Conservation (phyloP, 1,140 invertebrate genomes). For the Teleopsis dalmanni region DNA sequence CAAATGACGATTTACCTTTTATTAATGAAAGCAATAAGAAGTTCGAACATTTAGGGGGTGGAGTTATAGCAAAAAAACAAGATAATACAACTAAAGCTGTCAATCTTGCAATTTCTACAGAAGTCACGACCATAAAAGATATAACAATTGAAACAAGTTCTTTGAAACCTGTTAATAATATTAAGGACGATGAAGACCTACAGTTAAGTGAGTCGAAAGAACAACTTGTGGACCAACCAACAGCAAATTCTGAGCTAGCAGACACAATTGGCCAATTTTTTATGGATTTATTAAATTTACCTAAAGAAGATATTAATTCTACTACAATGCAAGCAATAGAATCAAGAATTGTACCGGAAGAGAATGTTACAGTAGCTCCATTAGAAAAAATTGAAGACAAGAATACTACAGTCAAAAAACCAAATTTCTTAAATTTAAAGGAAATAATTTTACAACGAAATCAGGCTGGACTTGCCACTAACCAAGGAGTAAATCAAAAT, state of each 20-base stretch:
- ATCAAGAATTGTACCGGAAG: constrained; percentile 27
- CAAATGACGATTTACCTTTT: constrained; percentile 25
- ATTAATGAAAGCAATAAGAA: constrained; percentile 24
- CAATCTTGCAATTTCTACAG: background rate
- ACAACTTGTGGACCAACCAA: constrained; percentile 1
- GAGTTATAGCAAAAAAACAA: constrained; percentile 39
- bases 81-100: constrained; percentile 12
- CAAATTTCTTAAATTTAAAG: constrained; percentile 39
- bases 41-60: constrained; percentile 40
- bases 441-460: constrained; percentile 34
- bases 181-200: background rate
- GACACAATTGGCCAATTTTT: constrained; percentile 41
- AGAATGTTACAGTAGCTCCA: background rate
- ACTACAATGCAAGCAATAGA: constrained; percentile 19
- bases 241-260: constrained; percentile 28
- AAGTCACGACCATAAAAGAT: background rate
- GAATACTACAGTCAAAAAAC: constrained; percentile 16
- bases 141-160: background rate
- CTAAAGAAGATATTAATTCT: constrained; percentile 6
- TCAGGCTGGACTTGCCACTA: constrained; percentile 14
- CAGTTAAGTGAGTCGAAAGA: background rate
- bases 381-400: background rate
- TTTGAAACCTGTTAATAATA: background rate
- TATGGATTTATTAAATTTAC: constrained; percentile 35
- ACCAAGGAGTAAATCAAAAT: constrained; percentile 13